Base-by-base conservation (phyloP, 2,888 invertebrate genomes). In the Drosophila vallismaia region DNA sequence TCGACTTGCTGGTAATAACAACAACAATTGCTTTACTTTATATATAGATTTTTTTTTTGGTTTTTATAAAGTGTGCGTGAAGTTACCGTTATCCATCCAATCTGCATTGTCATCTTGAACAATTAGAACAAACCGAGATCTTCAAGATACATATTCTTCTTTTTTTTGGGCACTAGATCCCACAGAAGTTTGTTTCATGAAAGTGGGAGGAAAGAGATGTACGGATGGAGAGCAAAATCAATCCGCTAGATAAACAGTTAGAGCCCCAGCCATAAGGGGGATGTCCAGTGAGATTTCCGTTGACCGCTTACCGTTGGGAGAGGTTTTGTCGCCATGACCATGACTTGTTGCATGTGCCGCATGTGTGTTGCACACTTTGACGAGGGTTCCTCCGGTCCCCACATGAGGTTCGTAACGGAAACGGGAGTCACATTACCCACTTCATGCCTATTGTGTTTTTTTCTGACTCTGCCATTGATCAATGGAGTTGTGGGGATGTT, bases 81-180 rank as follows among this genome's bases (percentile, higher is more conserved):
- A 54, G 51, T 74, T 82, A 75, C 82, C 82, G 85, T 82, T 82
- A 81, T 60, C 62, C 29, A 58, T 46, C 24, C 57, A 64, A 58
- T 74, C 59, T 82, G 85, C 77, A 85, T 83, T 85, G 83, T 83
- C 82, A 85, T 85, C 73, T 73, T 55, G 53, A 57, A 77, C 77
- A 85, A 85, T 79, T 81, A 84, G 79, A 76, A 70, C 59, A 31
- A 54, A 6, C 48, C 29, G 42, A 54, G 42, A 50, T 55, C 52
- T 42, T 29, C 56, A 54, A 59, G 50, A 59, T 70, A 62, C 56
- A 56, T 7, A 44, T 58, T 48, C 24, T 8, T 33, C 57, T 64
- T 50, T 68, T 68, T 67, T 70, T 74, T 55, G 52, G 48, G 46
- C 42, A 75, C 74, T 74, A 74, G 77, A 75, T 55, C 53, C 75